A percentile compares a stretch with the other conserved stretches of the same genome.
These are phyloP conservation scores for Neoniphon sammara DNA, from an alignment of 2,797 vertebrate species.

Conservation along the genomic window DNA sequence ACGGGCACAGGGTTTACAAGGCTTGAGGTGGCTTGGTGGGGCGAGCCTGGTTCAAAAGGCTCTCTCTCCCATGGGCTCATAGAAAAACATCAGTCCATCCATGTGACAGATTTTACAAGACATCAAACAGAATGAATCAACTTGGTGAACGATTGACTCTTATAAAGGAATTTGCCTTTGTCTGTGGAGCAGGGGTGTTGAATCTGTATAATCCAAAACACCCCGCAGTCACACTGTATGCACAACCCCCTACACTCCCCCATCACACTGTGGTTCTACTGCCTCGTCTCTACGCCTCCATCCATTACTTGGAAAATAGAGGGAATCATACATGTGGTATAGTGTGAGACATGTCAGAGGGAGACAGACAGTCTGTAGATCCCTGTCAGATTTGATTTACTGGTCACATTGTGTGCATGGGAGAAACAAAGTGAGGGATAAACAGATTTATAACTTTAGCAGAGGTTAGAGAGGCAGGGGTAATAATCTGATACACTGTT, in stretches of 20 bases:
- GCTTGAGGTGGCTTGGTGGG: slow-evolving; percentile 29
- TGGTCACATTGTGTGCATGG: slow-evolving; percentile 17
- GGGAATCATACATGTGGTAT: slow-evolving; percentile 16
- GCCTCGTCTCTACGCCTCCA: slow-evolving; percentile 25
- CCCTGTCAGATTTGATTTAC: slow-evolving; percentile 26
- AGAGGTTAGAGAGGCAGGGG: neutral
- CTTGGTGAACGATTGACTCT: slow-evolving; percentile 20
- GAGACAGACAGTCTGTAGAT: slow-evolving; percentile 61
- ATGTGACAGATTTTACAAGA: slow-evolving; percentile 35
- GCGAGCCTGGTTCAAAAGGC: slow-evolving; percentile 29
- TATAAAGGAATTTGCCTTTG: slow-evolving; percentile 1
- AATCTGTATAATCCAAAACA: slow-evolving; percentile 43
- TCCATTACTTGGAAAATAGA: slow-evolving; percentile 40
- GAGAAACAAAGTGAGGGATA: slow-evolving; percentile 46
- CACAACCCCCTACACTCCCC: slow-evolving; percentile 33
- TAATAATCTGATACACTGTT: no score
- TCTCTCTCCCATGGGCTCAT: slow-evolving; percentile 22
- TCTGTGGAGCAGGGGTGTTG: neutral
- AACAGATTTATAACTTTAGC: slow-evolving; percentile 32
- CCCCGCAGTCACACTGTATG: slow-evolving; percentile 42
- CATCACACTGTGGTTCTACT: slow-evolving; percentile 55
- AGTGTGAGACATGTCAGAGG: slow-evolving; percentile 35
- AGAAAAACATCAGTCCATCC: slow-evolving; percentile 43
- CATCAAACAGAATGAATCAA: slow-evolving; percentile 28
- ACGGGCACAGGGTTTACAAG: slow-evolving; percentile 53